Evolutionary conservation across 2,888 invertebrate genomes (phyloP), one percentile per base, ranked within the genome.

Genomic region (Lacanobia oleracea): DNA sequence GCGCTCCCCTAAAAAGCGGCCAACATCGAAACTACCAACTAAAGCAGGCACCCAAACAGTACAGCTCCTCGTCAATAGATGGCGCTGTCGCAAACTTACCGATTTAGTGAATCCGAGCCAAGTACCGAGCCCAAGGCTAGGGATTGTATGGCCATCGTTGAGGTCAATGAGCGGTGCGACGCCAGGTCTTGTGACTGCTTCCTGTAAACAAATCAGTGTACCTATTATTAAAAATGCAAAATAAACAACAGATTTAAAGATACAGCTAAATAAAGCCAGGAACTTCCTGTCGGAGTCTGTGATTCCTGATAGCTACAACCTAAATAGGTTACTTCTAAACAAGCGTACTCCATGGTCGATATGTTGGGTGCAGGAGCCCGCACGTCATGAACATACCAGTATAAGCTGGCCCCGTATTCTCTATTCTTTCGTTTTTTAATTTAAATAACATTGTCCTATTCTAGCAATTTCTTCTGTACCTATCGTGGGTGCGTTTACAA

Each of bases 91-190:
- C 12, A 54, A 75, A 86, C 91, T 92, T 88, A 97, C 97, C 86
- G 92, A 88, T 67, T 77, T 79, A 3, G 74, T 67, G 9, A 88
- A 74, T 0, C 94, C 94, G 74, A 97, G 89, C 94, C 94, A 97
- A 0, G 97, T 97, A 1, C 97, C 97, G 18, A 97, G 88, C 0
- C 97, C 97, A 27, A 97, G 81, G 21, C 94, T 88, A 0, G 97
- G 97, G 88, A 97, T 97, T 63, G 94, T 89, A 6, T 88, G 86
- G 1, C 97, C 97, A 91, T 97, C 96, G 88, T 96, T 97, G 53
- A 97, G 91, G 77, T 94, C 95, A 1, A 96, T 78, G 23, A 90
- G 90, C 0, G 97, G 93, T 1, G 91, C 93, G 59, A 86, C 82
- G 0, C 89, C 92, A 0, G 81, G 68, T 10, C 40, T 82, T 21